A percentile compares a stretch with the other conserved stretches of the same genome.
Evolutionary conservation across 2,113 vertebrate species (phyloP).

Genomic region (Rhizomys pruinosus): DNA sequence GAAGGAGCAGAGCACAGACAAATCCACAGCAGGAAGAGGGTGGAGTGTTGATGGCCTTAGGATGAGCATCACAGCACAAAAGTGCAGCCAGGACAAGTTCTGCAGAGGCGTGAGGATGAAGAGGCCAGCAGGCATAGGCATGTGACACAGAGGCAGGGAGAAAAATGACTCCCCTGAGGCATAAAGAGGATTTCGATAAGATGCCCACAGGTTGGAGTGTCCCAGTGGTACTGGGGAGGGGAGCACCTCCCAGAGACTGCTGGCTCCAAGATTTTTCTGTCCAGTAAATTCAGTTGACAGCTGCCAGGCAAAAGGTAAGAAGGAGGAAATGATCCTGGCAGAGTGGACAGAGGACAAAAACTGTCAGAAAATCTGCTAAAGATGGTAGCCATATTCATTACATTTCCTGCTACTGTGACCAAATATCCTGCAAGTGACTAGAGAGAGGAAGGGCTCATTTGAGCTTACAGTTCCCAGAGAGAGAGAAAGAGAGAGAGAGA

Average conservation of each 20-base stretch:
- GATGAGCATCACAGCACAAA: not conserved
- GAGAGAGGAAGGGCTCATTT: not conserved
- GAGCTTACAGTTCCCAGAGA: not conserved
- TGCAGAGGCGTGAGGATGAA: not conserved
- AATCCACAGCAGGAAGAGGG: not conserved
- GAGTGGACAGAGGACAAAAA: accelerated
- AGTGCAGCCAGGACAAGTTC: no score
- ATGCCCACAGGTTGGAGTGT: accelerated
- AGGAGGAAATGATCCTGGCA: no score
- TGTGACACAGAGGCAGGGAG: not conserved
- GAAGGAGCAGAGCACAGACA: not conserved
- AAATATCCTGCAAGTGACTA: not conserved
- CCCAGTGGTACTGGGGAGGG: not conserved
- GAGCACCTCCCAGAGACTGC: not conserved
- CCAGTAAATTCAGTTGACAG: no score
- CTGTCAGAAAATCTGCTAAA: not conserved
- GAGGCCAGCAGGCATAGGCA: not conserved
- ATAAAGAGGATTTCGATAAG: not conserved
- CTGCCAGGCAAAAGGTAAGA: no score
- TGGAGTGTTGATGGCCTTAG: accelerated
- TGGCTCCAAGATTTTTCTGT: not conserved
- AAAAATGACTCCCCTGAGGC: not conserved
- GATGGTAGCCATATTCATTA: accelerated
- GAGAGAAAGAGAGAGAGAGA: no score
- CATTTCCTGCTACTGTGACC: not conserved